Percentiles rank a stretch among this genome's conserved stretches.
Evolutionary conservation across 2,888 invertebrate species (phyloP).

Genomic region (Pelosia muscerda): DNA sequence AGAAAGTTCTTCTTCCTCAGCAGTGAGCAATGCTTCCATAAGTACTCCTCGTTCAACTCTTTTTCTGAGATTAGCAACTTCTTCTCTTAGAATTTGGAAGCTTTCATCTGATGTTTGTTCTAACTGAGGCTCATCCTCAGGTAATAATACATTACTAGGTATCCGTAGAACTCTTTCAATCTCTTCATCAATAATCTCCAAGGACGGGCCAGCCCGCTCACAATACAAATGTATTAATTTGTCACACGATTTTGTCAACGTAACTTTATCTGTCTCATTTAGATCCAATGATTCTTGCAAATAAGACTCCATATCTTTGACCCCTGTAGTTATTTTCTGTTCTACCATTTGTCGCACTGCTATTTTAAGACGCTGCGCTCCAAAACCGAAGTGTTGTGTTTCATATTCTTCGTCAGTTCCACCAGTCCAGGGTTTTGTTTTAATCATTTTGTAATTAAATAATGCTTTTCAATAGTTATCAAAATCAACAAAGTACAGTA

Average conservation of each 20-base stretch:
- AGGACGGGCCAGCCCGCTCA: slow-evolving; percentile 73
- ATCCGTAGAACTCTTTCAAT: slow-evolving; percentile 73
- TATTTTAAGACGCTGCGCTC: slow-evolving; percentile 78
- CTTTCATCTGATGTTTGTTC: slow-evolving; percentile 72
- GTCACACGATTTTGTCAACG: slow-evolving; percentile 73
- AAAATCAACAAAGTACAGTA: not conserved
- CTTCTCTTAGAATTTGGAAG: slow-evolving; percentile 70
- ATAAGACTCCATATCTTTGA: slow-evolving; percentile 76
- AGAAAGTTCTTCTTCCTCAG: slow-evolving; percentile 75
- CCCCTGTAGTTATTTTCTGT: slow-evolving; percentile 74
- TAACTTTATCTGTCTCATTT: slow-evolving; percentile 75
- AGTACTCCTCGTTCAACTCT: slow-evolving; percentile 75
- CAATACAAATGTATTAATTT: slow-evolving; percentile 74
- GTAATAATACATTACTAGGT: slow-evolving; percentile 75
- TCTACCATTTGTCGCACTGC: slow-evolving; percentile 80
- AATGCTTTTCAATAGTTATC: not conserved
- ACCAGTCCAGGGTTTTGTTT: slow-evolving; percentile 72
- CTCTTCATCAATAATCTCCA: slow-evolving; percentile 73
- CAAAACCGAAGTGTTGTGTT: slow-evolving; percentile 83
- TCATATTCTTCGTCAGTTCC: slow-evolving; percentile 83
- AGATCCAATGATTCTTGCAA: slow-evolving; percentile 72
- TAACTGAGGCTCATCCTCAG: slow-evolving; percentile 76
- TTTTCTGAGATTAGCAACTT: slow-evolving; percentile 68
- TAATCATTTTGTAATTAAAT: slow-evolving; percentile 63
- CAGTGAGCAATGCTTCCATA: slow-evolving; percentile 74